These are phyloP conservation scores for Zygothrica quintamaculata DNA, from an alignment of 2,888 invertebrate genomes.

Conservation along the genomic window DNA sequence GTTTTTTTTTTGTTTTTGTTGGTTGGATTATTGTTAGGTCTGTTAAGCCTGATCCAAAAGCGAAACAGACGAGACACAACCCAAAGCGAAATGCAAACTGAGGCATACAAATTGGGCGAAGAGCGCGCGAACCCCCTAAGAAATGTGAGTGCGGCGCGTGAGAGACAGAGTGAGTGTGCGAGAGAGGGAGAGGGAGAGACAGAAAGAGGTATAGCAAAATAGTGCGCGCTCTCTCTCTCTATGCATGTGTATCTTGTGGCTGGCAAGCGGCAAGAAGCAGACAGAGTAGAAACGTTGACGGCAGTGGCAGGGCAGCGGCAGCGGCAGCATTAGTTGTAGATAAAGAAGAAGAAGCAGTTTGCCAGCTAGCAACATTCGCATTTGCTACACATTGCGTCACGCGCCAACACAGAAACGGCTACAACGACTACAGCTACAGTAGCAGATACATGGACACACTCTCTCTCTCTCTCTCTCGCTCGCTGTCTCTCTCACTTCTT, in stretches of 20 bases:
- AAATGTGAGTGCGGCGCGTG: slow-evolving; percentile 23
- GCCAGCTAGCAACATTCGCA: slow-evolving; percentile 45
- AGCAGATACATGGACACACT: slow-evolving; percentile 5
- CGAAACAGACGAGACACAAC: slow-evolving; percentile 80
- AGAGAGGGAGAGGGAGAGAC: slow-evolving; percentile 15
- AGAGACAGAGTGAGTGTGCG: slow-evolving; percentile 11
- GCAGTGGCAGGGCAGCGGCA: slow-evolving; percentile 6
- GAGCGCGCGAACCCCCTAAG: slow-evolving; percentile 74
- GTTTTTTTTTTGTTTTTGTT: slow-evolving; percentile 32
- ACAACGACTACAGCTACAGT: not conserved
- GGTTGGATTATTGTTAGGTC: slow-evolving; percentile 49
- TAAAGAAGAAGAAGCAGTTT: slow-evolving; percentile 40
- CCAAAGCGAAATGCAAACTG: slow-evolving; percentile 83
- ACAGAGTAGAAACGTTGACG: slow-evolving; percentile 19
- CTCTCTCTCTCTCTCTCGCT: slow-evolving; percentile 1
- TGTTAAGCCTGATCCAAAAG: slow-evolving; percentile 76
- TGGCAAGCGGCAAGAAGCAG: slow-evolving; percentile 68
- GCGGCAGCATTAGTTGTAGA: slow-evolving; percentile 8
- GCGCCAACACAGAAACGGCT: slow-evolving; percentile 41
- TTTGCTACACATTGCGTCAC: slow-evolving; percentile 70
- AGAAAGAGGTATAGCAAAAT: slow-evolving; percentile 21
- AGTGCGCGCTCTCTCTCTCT: too few relatives aligned
- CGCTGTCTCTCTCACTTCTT: slow-evolving; percentile 33
- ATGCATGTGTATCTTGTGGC: slow-evolving; percentile 62
- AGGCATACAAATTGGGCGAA: slow-evolving; percentile 64